Base-by-base conservation (phyloP, 2,888 invertebrate species). In the Drosophila limbata region DNA sequence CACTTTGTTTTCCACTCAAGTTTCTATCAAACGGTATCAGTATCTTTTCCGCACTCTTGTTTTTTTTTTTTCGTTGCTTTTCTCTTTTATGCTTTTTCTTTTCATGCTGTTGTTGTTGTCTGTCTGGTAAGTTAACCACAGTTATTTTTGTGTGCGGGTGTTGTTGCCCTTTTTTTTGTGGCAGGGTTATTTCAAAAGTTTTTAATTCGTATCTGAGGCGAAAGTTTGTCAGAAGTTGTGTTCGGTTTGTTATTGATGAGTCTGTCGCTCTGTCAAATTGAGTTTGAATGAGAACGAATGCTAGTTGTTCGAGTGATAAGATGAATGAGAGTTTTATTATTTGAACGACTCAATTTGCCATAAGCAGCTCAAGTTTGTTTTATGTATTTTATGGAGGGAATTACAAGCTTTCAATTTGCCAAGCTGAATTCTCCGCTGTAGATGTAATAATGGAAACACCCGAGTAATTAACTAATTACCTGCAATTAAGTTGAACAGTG, bases 71-170 rank as follows among this genome's bases (percentile, higher is more conserved):
- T 3, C 35, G 37, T 35, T 10, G 1, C 5, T 21, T 48, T 50
- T 37, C 21, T 10, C 2, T 37, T 48, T 37, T 9, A 35, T 47
- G 35, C 51, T 33, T 10, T 44, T 17, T 28, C 28, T 1, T 28
- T 8, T 8, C 25, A 28, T 28, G 11, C 48, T 59, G 21, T 75
- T 79, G 47, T 79, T 79, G 42, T 75, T 66, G 61, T 61, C 62
- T 79, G 77, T 77, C 80, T 77, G 70, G 45, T 40, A 80, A 77
- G 78, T 77, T 77, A 77, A 69, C 78, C 78, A 77, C 78, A 78
- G 78, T 66, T 69, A 69, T 73, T 81, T 72, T 55, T 61, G 60
- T 62, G 55, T 71, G 61, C 19, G 68, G 51, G 69, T 74, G 51
- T 17, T 73, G 48, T 61, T 71, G 60, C 25, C 59, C 21, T 53